phyloP scores from a whole-genome alignment of 2,888 invertebrate species.

The Xanthia togata region DNA sequence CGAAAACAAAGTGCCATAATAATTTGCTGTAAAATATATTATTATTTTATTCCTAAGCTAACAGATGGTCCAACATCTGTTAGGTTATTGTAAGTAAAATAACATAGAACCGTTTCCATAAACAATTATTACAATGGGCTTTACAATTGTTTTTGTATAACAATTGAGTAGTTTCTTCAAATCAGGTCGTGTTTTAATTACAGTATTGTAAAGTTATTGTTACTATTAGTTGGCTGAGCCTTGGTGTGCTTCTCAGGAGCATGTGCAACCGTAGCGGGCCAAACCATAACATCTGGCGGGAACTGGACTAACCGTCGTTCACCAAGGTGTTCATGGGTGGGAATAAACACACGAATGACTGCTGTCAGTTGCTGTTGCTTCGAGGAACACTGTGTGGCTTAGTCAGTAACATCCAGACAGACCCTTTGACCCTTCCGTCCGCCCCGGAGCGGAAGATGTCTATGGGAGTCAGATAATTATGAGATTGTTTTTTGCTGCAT shows the following conservation, averaged over 20 bases:
- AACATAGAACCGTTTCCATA: not conserved
- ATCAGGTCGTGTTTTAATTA: not conserved
- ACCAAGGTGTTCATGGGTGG: not conserved
- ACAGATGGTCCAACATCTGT: too few species aligned
- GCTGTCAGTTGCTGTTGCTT: not conserved
- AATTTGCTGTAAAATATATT: not conserved
- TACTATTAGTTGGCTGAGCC: not conserved
- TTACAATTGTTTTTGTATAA: not conserved
- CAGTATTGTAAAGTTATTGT: not conserved
- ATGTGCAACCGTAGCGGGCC: not conserved
- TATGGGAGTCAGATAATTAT: too few species aligned
- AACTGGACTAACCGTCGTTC: not conserved
- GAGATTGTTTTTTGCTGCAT: too few species aligned
- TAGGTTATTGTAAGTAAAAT: too few species aligned
- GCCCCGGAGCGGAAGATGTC: too few species aligned
- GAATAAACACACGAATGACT: not conserved
- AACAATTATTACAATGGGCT: not conserved
- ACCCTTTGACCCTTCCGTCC: not conserved
- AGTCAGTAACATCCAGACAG: not conserved
- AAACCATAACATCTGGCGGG: not conserved
- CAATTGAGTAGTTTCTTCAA: not conserved
- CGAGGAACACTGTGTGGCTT: not conserved
- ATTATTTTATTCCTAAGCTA: not conserved
- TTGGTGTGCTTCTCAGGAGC: not conserved
- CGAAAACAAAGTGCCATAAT: not conserved